These are phyloP conservation scores for Mallotus villosus DNA, from an alignment of 2,797 vertebrate species.

Conservation along the genomic window DNA sequence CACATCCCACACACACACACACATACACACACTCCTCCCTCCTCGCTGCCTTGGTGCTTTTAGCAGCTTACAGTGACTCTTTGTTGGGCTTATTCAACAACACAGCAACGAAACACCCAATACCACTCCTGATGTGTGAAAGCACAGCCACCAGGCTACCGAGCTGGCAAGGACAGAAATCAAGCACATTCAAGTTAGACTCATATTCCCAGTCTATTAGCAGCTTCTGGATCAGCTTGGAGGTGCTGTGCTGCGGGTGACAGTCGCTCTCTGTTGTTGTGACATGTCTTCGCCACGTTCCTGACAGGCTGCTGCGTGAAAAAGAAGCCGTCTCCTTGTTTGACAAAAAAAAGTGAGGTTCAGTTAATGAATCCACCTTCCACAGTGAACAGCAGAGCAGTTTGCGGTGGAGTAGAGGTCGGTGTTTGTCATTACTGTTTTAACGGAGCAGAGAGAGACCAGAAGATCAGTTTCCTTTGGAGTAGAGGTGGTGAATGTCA, in stretches of 20 bases:
- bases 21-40: neutral
- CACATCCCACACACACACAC: too few species aligned
- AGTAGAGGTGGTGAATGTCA: neutral
- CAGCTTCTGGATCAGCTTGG: neutral
- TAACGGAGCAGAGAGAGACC: too few species aligned
- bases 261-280: neutral
- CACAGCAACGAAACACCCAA: neutral
- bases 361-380: too few species aligned
- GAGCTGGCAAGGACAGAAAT: neutral
- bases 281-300: neutral
- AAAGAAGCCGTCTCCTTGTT: slow-evolving; percentile 15
- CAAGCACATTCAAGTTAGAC: neutral
- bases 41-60: slow-evolving; percentile 31
- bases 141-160: neutral
- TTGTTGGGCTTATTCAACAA: too few species aligned
- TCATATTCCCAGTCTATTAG: too few species aligned
- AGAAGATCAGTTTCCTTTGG: too few species aligned
- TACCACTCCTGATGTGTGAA: neutral
- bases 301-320: slow-evolving; percentile 5
- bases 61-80: slow-evolving; percentile 27
- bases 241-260: neutral
- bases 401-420: neutral
- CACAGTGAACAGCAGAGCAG: neutral
- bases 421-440: neutral
- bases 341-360: neutral